Evolutionary conservation across 1,140 invertebrate genomes (phyloP), one percentile per base, ranked within the genome.

Genomic region (Oncopodura yosiiana): DNA sequence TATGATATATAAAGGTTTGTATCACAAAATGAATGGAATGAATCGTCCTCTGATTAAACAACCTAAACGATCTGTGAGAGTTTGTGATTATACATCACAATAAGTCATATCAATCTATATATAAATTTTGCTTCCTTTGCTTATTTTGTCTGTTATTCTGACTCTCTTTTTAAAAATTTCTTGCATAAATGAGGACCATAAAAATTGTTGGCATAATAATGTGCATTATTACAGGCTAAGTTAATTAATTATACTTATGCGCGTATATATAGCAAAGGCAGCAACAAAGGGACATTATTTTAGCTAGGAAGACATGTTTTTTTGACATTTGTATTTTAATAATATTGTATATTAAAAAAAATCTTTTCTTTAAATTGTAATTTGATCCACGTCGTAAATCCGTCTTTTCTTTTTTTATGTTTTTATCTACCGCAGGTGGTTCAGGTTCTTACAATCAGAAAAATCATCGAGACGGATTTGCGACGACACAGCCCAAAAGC

Each of bases 1-100:
- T n/a, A n/a, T n/a, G n/a, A n/a, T n/a, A n/a, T n/a, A n/a, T n/a
- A n/a, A n/a, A n/a, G n/a, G 91, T 53, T 78, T 94, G 34, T 94
- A 94, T 77, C 88, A 92, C 73, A 93, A 93, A 75, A 90, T 94
- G 81, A 94, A 95, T 74, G 87, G 88, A 63, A 89, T 89, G 79
- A 90, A 90, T 73, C 77, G 87, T 60, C 87, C 87, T 36, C 76
- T 92, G 63, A 86, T 90, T 58, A 89, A 89, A 71, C 87, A 86
- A 52, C 86, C 85, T 67, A 88, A 89, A 75, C 77, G 87, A 78
- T 78, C 89, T 78, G 87, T 89, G 77, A 86, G 84, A 77, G 74
- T 77, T 52, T 38, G n/a, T 23, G 12, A 30, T 16, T 29, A 23
- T 45, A 27, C 18, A 27, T 26, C 18, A 6, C 5, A 3, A 26